phyloP scores from a whole-genome alignment of 2,113 vertebrate genomes.

The Hippocampus guttulatus region DNA sequence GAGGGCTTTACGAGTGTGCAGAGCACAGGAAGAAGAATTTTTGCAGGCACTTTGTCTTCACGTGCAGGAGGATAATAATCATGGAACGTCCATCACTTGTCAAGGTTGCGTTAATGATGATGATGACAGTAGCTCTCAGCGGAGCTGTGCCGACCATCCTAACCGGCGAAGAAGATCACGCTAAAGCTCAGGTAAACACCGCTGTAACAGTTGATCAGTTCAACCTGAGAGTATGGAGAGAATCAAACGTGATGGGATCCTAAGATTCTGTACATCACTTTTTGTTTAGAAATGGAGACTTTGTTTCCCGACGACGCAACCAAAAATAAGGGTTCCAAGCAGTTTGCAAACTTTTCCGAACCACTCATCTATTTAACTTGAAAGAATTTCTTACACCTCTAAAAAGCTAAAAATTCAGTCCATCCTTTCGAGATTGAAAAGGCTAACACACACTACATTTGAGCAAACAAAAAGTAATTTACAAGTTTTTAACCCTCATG shows the following conservation, averaged over 20 bases:
- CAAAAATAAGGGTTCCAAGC: background rate
- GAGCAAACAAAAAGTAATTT: too few species aligned
- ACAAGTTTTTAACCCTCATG: background rate
- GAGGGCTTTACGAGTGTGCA: background rate
- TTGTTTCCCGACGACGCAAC: too few species aligned
- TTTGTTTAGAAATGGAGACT: too few species aligned
- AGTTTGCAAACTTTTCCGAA: too few species aligned
- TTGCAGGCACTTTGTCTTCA: background rate
- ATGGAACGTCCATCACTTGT: conserved; percentile 23
- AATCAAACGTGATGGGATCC: background rate
- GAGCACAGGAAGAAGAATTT: background rate
- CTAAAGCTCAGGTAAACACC: conserved; percentile 46
- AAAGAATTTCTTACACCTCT: too few species aligned
- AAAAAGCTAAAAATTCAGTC: too few species aligned
- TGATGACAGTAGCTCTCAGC: conserved; percentile 2
- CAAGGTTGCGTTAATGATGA: conserved; percentile 4
- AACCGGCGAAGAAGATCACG: conserved; percentile 25
- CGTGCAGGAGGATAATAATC: conserved; percentile 4
- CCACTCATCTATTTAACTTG: too few species aligned
- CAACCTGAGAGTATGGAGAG: background rate
- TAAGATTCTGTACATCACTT: too few species aligned
- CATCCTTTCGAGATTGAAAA: too few species aligned
- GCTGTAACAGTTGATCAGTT: background rate
- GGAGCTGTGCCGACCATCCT: conserved; percentile 24
- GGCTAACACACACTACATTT: too few species aligned